Base-by-base conservation (phyloP, 2,797 vertebrate species). In the Acrossocheilus wenchowensis region DNA sequence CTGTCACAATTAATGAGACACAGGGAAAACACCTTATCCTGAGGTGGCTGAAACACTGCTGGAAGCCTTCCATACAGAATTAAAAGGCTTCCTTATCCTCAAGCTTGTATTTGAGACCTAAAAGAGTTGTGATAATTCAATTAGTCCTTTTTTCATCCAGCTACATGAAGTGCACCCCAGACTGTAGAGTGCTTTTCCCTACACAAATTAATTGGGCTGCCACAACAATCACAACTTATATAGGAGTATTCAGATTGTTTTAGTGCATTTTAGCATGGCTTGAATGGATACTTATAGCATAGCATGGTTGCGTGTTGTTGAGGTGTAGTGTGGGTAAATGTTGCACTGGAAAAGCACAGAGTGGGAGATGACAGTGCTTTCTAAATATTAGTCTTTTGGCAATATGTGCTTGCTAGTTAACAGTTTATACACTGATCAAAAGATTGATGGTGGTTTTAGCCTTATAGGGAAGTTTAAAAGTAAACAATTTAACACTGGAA, bases 1-100 rank as follows among this genome's bases (percentile, higher is more conserved):
- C 90, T 91, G 90, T 90, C 91, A 88, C 87, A 64, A 90, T 84
- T 83, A 87, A 86, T 69, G 60, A 85, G 89, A 91, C 91, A 88
- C 83, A 66, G 80, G 64, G 71, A 88, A 89, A 86, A 88, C 85
- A 88, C 87, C 87, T 89, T 78, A 83, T 69, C 73, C 87, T 6
- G 57, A 84, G 86, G 85, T 74, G 60, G 81, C 78, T 89, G 73
- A 72, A 87, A 84, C 78, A 48, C 26, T 71, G 26, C 52, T 80
- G 52, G 66, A 72, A 79, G 66, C 30, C 45, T 85, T 85, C 52
- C 75, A 84, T n/a, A 19, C 26, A 66, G 52, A 19, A 14, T 19
- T 85, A 79, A 88, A 90, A 81, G 72, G 87, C 41, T 54, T 62
- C 64, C 78, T 69, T 62, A 26, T 86, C 34, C 86, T 86, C 19